Conservation (phyloP, 2,113 vertebrate species). For the Rynchops niger region DNA sequence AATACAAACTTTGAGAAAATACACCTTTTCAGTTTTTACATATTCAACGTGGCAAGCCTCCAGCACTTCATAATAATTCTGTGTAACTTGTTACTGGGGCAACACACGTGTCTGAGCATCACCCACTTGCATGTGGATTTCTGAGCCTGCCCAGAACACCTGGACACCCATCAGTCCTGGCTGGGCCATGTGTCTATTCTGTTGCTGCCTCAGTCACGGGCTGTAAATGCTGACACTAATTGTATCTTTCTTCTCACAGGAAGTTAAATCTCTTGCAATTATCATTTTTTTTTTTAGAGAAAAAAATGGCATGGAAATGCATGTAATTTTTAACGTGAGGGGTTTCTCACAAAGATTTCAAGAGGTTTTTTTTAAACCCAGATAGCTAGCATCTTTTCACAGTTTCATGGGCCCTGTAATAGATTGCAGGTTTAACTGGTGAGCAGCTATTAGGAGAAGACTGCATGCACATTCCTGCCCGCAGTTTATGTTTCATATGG, state of each 20-base stretch:
- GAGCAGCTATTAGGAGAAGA: not conserved
- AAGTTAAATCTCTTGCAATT: not conserved
- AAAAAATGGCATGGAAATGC: not conserved
- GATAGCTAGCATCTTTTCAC: not conserved
- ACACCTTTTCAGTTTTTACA: not conserved
- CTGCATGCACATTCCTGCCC: not conserved
- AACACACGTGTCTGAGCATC: not conserved
- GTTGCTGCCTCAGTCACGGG: not conserved
- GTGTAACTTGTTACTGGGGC: not conserved
- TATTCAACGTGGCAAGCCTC: not conserved
- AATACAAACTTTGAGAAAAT: slow-evolving; percentile 27
- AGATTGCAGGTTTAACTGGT: not conserved
- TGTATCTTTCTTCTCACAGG: not conserved
- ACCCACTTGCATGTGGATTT: not conserved
- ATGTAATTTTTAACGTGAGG: not conserved
- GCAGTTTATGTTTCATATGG: not conserved
- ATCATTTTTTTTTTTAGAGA: not conserved
- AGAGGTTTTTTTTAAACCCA: not conserved
- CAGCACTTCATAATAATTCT: not conserved
- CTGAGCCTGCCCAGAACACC: not conserved
- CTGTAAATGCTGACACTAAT: not conserved
- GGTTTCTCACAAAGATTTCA: not conserved
- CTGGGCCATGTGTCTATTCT: not conserved
- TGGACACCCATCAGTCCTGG: not conserved
- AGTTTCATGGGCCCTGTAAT: not conserved